These are phyloP conservation scores for Ceratoteleas bidentatus DNA, from an alignment of 1,140 invertebrate species.

Conservation along the genomic window DNA sequence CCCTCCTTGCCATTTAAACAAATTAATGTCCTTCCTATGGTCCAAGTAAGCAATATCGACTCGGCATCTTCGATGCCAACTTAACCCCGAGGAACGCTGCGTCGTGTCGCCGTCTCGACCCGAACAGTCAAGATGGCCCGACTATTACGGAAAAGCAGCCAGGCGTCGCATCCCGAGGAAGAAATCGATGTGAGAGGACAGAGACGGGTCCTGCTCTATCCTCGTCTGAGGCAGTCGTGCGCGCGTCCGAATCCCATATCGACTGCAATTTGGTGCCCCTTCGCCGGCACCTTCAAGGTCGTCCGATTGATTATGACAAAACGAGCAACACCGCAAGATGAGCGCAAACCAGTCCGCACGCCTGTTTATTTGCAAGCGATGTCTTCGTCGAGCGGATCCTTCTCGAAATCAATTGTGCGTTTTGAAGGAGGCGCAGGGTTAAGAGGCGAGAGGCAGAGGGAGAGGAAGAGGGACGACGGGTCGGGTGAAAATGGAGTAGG, in stretches of 20 bases:
- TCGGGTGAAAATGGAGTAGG: too few species aligned
- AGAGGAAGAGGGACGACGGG: too few species aligned
- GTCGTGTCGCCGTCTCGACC: too few species aligned
- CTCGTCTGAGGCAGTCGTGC: constrained; percentile 29
- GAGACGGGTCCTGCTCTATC: constrained; percentile 48
- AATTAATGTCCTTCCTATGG: too few species aligned
- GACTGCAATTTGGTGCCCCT: constrained; percentile 50
- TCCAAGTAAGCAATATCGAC: too few species aligned
- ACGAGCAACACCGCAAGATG: constrained; percentile 35
- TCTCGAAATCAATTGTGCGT: constrained; percentile 8
- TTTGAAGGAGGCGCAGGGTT: too few species aligned
- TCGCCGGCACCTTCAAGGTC: constrained; percentile 53
- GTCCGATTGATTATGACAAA: constrained; percentile 59
- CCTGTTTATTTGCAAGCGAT: constrained; percentile 30
- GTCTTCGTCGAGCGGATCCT: constrained; percentile 6
- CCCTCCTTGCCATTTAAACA: too few species aligned
- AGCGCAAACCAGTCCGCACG: constrained; percentile 46
- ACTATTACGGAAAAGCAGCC: constrained; percentile 51
- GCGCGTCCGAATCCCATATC: constrained; percentile 45
- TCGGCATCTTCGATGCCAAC: too few species aligned
- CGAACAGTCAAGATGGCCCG: constrained; percentile 37
- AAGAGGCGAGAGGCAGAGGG: too few species aligned
- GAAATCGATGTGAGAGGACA: constrained; percentile 60
- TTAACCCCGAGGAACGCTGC: constrained; percentile 32
- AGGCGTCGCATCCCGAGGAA: constrained; percentile 41